Base-by-base conservation (phyloP, 53 echinoderm and acorn worm genomes). In the Hippasteria phrygiana region DNA sequence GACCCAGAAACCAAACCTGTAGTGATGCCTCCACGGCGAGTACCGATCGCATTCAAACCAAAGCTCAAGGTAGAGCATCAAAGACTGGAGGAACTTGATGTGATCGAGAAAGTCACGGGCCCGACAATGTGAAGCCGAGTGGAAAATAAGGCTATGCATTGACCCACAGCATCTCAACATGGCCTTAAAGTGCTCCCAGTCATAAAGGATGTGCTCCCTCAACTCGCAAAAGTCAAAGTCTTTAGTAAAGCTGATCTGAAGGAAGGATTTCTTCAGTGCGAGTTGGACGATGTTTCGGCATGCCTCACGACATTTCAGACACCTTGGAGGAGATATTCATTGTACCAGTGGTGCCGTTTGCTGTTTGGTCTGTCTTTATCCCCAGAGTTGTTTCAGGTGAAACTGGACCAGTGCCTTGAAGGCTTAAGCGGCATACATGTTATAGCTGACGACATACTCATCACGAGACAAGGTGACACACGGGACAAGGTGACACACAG, bases 121-220 rank as follows among this genome's bases (percentile, higher is more conserved):
- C 82, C 84, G 22, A 73, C 90, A 74, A 85, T 90, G 18, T 93
- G 95, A 94, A 94, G 55, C 81, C 81, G 13, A 90, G 47, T 71
- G 88, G 78, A 3, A 83, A 83, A 64, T 83, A 6, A 39, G 74
- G 2, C 13, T 90, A 10, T 90, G 90, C 53, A 80, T 90, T 12
- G 62, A 90, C 59, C 90, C 83, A 39, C 51, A 90, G 59, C 81
- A 82, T 14, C 56, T 90, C 2, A 90, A 82, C 17, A 34, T 5
- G 17, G 90, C 73, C 9, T 55, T 90, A 10, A 80, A 90, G 35
- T 46, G 55, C 10, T 82, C 16, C 89, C 80, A 33, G 70, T 79
- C 18, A 89, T 89, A 80, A 80, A 89, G 12, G 80, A 89, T 80
- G 50, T 89, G 6, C 71, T 89, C 2, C 89, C 89, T 3, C 13